Base-by-base conservation (phyloP, 2,888 invertebrate genomes). In the Bellardia bayeri region DNA sequence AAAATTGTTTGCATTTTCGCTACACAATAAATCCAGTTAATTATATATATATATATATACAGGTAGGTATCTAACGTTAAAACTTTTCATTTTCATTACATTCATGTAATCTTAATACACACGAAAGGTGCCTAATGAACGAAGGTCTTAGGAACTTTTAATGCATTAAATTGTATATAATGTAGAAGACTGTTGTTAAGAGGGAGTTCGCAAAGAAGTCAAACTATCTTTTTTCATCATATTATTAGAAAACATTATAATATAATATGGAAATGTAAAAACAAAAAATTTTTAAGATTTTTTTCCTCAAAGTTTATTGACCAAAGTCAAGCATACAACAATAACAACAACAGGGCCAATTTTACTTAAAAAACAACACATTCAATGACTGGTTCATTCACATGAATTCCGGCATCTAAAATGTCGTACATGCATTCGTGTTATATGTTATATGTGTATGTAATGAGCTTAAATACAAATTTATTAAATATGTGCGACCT, bases 401-500 rank as follows among this genome's bases (percentile, higher is more conserved):
- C 33, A 11, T 56, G 6, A 0, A 33, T 33, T 33, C 13, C 23
- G 4, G 16, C 64, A 9, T 40, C 9, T 9, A 40, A 40, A 64
- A 40, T 64, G 3, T 8, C 6, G 14, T 23, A 51, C n/a, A 30
- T 49, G 30, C 30, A n/a, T 45, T 33, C 0, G n/a, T 16, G 11
- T 66, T 13, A 4, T 42, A 45, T 63, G 8, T 9, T 9, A 9
- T 42, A 6, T 16, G 6, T 42, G 58, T 64, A 3, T 64, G 56
- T 74, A 79, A 82, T 71, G 61, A 58, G 68, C 61, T 71, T 72
- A 61, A 45, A 81, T 54, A 61, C 49, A 78, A 76, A 72, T 82
- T 72, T 84, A 78, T 84, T 72, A 87, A 84, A 74, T 81, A 80
- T 83, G 83, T 66, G 84, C 11, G 66, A 74, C 49, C 61, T 81